Evolutionary conservation across 23 tunicate species (phyloP).

Genomic region (Ascidia mentula): DNA sequence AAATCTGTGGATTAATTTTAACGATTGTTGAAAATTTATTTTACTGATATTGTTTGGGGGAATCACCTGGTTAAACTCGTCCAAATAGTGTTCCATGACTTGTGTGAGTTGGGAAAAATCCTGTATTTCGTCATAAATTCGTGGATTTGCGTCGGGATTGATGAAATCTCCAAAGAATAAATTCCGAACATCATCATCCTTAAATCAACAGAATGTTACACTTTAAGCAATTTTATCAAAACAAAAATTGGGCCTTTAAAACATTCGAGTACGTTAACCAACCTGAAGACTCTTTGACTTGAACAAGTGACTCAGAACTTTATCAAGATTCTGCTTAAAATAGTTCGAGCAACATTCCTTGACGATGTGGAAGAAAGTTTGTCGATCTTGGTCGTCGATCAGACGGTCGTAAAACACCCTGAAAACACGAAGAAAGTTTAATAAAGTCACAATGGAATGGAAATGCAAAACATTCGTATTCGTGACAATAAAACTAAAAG

Average conservation of each 20-base stretch:
- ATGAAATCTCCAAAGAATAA: constrained; percentile 92
- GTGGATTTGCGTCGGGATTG: constrained; percentile 75
- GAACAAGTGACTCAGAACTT: constrained; percentile 89
- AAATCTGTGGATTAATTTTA: constrained; percentile 67
- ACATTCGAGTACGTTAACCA: not conserved
- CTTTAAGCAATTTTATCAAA: not conserved
- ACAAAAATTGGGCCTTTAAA: no score
- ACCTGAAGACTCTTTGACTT: constrained; percentile 74
- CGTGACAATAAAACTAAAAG: no score
- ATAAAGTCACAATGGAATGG: no score
- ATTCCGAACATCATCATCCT: constrained; percentile 92
- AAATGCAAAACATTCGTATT: no score
- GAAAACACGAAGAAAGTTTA: not conserved
- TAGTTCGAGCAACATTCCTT: constrained; percentile 76
- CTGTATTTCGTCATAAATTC: constrained; percentile 90
- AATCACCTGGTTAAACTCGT: constrained; percentile 89
- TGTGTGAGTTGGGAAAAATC: constrained; percentile 70
- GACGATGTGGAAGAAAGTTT: constrained; percentile 82
- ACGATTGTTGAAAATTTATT: not conserved
- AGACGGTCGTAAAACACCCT: constrained; percentile 97
- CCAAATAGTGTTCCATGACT: constrained; percentile 82
- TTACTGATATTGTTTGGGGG: no score
- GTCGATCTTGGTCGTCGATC: constrained; percentile 83
- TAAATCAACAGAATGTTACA: not conserved
- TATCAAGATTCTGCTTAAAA: constrained; percentile 87